These are phyloP conservation scores for Acropora yongei DNA, from an alignment of 64 coral and sea anemone genomes.

Conservation along the genomic window DNA sequence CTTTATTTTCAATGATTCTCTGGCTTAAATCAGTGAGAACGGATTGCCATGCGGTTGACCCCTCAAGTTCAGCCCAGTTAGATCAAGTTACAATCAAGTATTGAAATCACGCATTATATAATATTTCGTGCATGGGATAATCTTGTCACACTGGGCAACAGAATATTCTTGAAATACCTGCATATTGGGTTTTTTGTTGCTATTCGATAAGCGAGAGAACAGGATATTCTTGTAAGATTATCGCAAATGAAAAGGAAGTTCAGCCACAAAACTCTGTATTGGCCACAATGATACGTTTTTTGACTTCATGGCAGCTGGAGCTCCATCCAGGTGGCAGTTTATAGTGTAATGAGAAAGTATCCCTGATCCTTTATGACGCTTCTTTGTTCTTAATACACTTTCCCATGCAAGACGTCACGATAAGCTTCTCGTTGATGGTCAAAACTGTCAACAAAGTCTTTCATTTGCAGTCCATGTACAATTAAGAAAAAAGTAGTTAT, in stretches of 20 bases:
- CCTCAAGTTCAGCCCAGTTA: no score
- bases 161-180: constrained; percentile 60
- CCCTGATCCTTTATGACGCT: constrained; percentile 42
- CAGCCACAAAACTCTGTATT: constrained; percentile 81
- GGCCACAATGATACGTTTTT: constrained; percentile 75
- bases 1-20: no score
- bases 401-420: constrained; percentile 68
- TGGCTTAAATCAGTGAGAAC: no score
- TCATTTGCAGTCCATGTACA: constrained; percentile 47
- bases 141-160: constrained; percentile 57
- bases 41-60: no score
- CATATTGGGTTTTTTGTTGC: constrained; percentile 70
- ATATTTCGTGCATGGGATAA: no score
- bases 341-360: constrained; percentile 54
- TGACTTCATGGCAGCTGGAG: constrained; percentile 66
- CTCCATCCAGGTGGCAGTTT: constrained; percentile 24
- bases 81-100: no score
- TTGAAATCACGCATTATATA: no score
- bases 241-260: constrained; percentile 60
- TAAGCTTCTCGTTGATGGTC: constrained; percentile 55
- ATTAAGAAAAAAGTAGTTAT: no score
- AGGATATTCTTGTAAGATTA: constrained; percentile 82
- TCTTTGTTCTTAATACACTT: constrained; percentile 66
- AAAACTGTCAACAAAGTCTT: constrained; percentile 61
- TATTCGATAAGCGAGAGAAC: constrained; percentile 33